Percentiles rank a stretch among this genome's conserved stretches.
These are phyloP conservation scores for Hypselothyrea guttata DNA, from an alignment of 2,888 invertebrate genomes.

Conservation along the genomic window DNA sequence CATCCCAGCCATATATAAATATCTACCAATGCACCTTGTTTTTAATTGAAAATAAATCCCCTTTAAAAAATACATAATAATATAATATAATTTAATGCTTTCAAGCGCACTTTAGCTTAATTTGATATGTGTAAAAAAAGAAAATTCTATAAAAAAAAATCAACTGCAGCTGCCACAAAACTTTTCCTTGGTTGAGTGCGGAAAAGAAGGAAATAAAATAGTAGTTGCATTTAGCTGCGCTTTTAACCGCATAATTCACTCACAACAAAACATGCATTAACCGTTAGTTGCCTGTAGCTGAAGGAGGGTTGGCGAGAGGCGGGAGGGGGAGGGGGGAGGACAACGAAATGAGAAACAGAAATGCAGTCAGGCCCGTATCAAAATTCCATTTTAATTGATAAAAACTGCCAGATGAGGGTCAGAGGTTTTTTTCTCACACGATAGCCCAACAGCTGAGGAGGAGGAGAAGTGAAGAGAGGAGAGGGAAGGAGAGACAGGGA, in stretches of 20 bases:
- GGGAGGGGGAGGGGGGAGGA: background rate
- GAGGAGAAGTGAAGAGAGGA: background rate
- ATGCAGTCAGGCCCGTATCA: conserved; percentile 25
- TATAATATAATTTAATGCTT: background rate
- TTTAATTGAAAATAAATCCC: too few relatives aligned
- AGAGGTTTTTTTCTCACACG: conserved; percentile 38
- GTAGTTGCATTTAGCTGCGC: conserved; percentile 43
- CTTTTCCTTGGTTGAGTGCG: conserved; percentile 16
- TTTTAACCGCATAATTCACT: conserved; percentile 42
- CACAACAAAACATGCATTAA: conserved; percentile 23
- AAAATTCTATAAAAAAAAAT: conserved; percentile 8
- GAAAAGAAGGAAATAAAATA: too few relatives aligned
- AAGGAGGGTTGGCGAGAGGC: background rate
- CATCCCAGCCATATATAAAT: too few relatives aligned
- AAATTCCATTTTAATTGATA: conserved; percentile 65
- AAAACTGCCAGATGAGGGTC: conserved; percentile 38
- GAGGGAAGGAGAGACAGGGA: background rate
- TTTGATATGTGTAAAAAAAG: background rate
- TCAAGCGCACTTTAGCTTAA: background rate
- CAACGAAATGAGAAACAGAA: conserved; percentile 11
- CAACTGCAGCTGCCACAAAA: conserved; percentile 25
- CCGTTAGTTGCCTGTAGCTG: conserved; percentile 42
- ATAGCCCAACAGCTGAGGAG: conserved; percentile 8
- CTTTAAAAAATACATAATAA: too few relatives aligned
- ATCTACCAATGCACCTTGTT: too few relatives aligned